These are phyloP conservation scores for Proisotoma minuta DNA, from an alignment of 2,888 invertebrate genomes.

Conservation along the genomic window DNA sequence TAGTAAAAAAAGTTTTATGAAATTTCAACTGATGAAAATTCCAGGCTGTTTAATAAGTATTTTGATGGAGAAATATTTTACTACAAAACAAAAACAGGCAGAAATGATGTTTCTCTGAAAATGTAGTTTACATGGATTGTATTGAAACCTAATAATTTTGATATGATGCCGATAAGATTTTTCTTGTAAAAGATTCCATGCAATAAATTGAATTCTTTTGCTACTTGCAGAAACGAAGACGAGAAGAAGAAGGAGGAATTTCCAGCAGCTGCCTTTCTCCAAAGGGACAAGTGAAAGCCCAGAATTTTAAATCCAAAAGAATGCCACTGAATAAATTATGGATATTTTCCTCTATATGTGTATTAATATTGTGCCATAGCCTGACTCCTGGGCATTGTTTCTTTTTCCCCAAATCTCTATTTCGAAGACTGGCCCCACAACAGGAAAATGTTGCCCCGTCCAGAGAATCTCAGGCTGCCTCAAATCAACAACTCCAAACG, in stretches of 20 bases:
- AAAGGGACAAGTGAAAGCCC: no score
- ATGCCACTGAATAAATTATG: neutral
- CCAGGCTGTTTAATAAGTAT: no score
- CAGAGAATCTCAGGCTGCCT: slow-evolving; percentile 18
- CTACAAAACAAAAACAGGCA: no score
- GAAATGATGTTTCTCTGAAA: no score
- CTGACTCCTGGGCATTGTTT: slow-evolving; percentile 24
- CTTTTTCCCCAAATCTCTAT: slow-evolving; percentile 40
- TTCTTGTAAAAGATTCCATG: no score
- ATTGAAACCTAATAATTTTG: no score
- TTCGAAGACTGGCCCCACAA: slow-evolving; percentile 26
- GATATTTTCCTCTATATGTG: neutral
- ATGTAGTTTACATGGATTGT: no score
- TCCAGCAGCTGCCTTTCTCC: neutral
- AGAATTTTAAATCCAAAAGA: neutral
- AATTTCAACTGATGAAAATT: no score
- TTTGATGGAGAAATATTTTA: no score
- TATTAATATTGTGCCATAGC: slow-evolving; percentile 2
- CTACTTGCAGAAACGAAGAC: neutral
- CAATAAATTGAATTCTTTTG: neutral
- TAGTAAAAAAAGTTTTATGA: no score
- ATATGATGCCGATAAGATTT: no score
- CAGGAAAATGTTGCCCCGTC: slow-evolving; percentile 13
- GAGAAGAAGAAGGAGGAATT: neutral
- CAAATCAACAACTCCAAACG: slow-evolving; percentile 19